phyloP scores from a whole-genome alignment of 2,113 vertebrate species.

The Percina caprodes region DNA sequence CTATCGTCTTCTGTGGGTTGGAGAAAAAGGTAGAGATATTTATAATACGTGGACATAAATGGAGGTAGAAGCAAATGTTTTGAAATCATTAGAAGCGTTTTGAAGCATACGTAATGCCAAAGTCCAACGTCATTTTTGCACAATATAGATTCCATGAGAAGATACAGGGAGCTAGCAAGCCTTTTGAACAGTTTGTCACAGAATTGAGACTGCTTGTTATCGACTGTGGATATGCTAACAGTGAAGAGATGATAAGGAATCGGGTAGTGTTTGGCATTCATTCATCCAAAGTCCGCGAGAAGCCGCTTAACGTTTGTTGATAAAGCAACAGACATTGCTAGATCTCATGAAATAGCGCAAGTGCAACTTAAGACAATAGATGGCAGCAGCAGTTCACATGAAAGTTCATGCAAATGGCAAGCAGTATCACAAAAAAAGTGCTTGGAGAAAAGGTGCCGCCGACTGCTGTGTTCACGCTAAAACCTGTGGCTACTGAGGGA shows the following conservation, averaged over 20 bases:
- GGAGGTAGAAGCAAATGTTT: slow-evolving; percentile 26
- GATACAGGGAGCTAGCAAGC: not conserved
- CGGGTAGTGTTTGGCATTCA: not conserved
- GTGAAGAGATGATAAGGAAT: not conserved
- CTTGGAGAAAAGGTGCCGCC: too few species aligned
- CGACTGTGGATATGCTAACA: slow-evolving; percentile 4
- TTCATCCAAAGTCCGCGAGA: not conserved
- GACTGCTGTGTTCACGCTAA: not conserved
- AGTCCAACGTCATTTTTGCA: slow-evolving; percentile 54
- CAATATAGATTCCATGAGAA: slow-evolving; percentile 45
- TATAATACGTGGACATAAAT: slow-evolving; percentile 36
- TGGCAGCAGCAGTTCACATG: not conserved
- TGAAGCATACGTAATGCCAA: slow-evolving; percentile 25
- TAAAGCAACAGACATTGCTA: slow-evolving; percentile 32
- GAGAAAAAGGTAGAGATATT: slow-evolving; percentile 24
- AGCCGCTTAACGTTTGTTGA: slow-evolving; percentile 4
- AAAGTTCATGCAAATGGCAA: too few species aligned
- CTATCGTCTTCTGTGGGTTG: slow-evolving; percentile 4
- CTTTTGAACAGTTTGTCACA: slow-evolving; percentile 44
- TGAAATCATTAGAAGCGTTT: slow-evolving; percentile 34
- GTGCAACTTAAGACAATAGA: not conserved
- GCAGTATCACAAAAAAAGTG: too few species aligned
- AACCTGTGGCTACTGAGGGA: not conserved
- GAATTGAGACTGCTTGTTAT: slow-evolving; percentile 45
- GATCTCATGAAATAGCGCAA: not conserved